A percentile compares a stretch with the other conserved stretches of the same genome.
phyloP scores from a whole-genome alignment of 1,140 invertebrate genomes.

The Drosophila seguyi region DNA sequence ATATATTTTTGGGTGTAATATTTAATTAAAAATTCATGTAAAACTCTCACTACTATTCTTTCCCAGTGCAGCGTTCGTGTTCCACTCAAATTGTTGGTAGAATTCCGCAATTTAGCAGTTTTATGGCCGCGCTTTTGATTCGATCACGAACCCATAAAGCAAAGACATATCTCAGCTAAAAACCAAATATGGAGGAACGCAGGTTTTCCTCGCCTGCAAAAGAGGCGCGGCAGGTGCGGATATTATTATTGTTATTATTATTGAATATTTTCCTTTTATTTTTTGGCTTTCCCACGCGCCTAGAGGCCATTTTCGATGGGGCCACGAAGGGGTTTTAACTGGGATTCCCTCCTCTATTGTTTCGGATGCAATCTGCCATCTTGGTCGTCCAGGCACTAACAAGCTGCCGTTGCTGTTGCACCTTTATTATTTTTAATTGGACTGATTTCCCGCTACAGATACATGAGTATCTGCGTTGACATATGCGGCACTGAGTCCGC shows the following conservation, averaged over 20 bases:
- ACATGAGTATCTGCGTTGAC: conserved; percentile 77
- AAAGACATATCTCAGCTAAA: conserved; percentile 23
- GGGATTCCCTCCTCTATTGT: conserved; percentile 56
- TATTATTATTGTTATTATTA: conserved; percentile 20
- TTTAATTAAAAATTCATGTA: neutral
- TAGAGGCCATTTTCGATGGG: conserved; percentile 15
- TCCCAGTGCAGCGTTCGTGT: conserved; percentile 55
- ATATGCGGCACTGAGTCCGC: conserved; percentile 51
- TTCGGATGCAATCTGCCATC: conserved; percentile 76
- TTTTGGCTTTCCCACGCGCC: conserved; percentile 69
- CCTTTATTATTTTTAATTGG: conserved; percentile 83
- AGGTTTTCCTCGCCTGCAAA: conserved; percentile 8
- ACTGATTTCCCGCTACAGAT: conserved; percentile 79
- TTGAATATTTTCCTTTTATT: neutral
- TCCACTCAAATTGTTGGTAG: conserved; percentile 70
- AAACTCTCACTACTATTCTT: neutral
- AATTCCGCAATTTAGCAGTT: conserved; percentile 71
- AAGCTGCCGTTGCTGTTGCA: conserved; percentile 64
- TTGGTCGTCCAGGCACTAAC: conserved; percentile 64
- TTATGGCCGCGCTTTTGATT: conserved; percentile 73
- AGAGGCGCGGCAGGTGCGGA: conserved; percentile 70
- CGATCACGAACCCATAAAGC: conserved; percentile 63
- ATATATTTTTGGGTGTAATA: too few relatives aligned
- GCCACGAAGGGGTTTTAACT: neutral
- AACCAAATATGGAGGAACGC: conserved; percentile 44